Evolutionary conservation across 1,140 invertebrate species (phyloP).

Genomic region (Tenebrio molitor): DNA sequence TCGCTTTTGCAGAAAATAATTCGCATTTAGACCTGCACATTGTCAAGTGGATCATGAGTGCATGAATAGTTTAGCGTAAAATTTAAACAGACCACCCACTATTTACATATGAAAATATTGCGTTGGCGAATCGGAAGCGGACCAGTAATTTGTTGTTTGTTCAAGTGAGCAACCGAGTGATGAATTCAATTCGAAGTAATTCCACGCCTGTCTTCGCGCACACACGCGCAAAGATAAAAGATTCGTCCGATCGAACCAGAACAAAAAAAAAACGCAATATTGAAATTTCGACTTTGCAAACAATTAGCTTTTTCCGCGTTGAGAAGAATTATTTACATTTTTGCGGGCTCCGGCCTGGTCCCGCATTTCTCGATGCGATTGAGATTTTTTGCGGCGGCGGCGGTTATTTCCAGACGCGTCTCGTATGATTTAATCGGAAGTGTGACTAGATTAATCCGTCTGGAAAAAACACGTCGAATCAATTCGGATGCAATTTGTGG

Average conservation of each 20-base stretch:
- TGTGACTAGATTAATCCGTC: too few species aligned
- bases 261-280: neutral
- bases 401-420: too few species aligned
- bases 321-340: neutral
- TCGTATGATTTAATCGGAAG: too few species aligned
- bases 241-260: neutral
- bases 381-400: too few species aligned
- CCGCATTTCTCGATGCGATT: too few species aligned
- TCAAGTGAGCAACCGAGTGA: constrained; percentile 5
- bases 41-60: neutral
- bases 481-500: neutral
- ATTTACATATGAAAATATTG: constrained; percentile 10
- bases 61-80: constrained; percentile 18
- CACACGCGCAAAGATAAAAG: neutral
- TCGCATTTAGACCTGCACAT: constrained; percentile 14
- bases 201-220: neutral
- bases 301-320: neutral
- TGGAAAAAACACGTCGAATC: neutral
- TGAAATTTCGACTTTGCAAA: neutral
- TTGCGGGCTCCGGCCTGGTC: neutral
- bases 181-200: constrained; percentile 22
- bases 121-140: neutral
- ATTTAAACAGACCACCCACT: neutral
- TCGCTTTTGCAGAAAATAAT: too few species aligned
- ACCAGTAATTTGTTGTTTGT: constrained; percentile 27